phyloP scores from a whole-genome alignment of 1,140 invertebrate species.

The Zaprionus lachaisei region DNA sequence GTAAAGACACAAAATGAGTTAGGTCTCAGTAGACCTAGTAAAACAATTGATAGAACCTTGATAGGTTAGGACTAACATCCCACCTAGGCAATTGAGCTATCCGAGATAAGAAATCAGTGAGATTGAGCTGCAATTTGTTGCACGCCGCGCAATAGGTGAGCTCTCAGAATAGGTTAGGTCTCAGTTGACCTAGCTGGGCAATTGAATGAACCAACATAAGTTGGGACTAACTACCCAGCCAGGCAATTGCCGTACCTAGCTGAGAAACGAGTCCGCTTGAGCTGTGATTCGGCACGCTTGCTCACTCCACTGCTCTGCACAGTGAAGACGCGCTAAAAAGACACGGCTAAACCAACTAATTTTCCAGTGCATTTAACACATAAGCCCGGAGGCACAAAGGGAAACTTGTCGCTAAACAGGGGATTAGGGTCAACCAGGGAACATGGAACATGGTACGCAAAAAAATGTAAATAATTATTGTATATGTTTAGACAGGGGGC shows the following conservation, averaged over 20 bases:
- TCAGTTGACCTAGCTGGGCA: too few species aligned
- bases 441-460: slow-evolving; percentile 11
- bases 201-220: too few species aligned
- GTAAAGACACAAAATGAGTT: too few species aligned
- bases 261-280: neutral
- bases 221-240: neutral
- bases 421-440: slow-evolving; percentile 2
- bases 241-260: neutral
- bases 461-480: slow-evolving; percentile 76
- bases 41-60: too few species aligned
- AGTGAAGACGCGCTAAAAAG: slow-evolving; percentile 14
- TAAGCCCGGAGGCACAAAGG: slow-evolving; percentile 23
- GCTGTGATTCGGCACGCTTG: neutral
- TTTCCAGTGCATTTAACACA: slow-evolving; percentile 71
- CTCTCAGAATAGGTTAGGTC: too few species aligned
- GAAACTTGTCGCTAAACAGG: slow-evolving; percentile 27
- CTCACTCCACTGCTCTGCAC: neutral
- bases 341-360: slow-evolving; percentile 63
- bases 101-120: too few species aligned
- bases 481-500: slow-evolving; percentile 62
- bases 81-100: too few species aligned
- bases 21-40: too few species aligned
- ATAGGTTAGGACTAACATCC: too few species aligned
- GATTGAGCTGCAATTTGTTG: too few species aligned
- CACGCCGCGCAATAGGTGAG: too few species aligned